Evolutionary conservation across 1,140 invertebrate genomes (phyloP).

Genomic region (Zaprionus tsacasi): DNA sequence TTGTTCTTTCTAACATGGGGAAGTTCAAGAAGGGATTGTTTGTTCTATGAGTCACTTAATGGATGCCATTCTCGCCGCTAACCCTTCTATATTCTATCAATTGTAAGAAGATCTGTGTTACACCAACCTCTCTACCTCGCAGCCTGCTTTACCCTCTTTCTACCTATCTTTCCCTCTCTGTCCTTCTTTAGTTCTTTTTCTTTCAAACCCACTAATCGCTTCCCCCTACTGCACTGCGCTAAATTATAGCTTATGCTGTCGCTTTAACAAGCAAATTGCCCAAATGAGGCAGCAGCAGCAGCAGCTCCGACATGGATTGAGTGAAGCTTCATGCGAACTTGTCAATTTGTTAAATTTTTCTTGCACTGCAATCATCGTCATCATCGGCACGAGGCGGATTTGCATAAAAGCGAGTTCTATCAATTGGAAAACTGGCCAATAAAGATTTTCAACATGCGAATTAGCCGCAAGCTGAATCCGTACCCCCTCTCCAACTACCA

Average conservation of each 20-base stretch:
- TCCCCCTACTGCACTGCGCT: neutral
- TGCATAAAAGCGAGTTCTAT: slow-evolving; percentile 10
- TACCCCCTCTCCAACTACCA: neutral
- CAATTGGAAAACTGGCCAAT: slow-evolving; percentile 11
- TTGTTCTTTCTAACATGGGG: neutral
- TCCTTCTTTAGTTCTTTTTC: neutral
- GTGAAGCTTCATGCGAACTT: neutral
- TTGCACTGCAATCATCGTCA: slow-evolving; percentile 1
- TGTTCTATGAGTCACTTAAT: slow-evolving; percentile 1
- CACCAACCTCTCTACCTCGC: neutral
- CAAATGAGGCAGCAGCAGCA: neutral
- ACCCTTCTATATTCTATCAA: neutral
- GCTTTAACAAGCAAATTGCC: slow-evolving; percentile 4
- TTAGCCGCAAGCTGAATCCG: slow-evolving; percentile 11
- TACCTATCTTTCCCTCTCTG: neutral
- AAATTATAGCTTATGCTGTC: slow-evolving; percentile 3
- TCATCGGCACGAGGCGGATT: slow-evolving; percentile 6
- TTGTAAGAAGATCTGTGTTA: neutral
- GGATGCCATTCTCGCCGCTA: neutral
- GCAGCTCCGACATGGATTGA: neutral
- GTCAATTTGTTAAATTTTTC: slow-evolving; percentile 2
- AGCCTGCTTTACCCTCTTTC: neutral
- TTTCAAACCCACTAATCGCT: neutral
- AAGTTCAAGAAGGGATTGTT: neutral
- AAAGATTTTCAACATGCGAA: slow-evolving; percentile 11